These are phyloP conservation scores for Gymnoscopelus microlampas DNA, from an alignment of 2,797 vertebrate genomes.

Conservation along the genomic window DNA sequence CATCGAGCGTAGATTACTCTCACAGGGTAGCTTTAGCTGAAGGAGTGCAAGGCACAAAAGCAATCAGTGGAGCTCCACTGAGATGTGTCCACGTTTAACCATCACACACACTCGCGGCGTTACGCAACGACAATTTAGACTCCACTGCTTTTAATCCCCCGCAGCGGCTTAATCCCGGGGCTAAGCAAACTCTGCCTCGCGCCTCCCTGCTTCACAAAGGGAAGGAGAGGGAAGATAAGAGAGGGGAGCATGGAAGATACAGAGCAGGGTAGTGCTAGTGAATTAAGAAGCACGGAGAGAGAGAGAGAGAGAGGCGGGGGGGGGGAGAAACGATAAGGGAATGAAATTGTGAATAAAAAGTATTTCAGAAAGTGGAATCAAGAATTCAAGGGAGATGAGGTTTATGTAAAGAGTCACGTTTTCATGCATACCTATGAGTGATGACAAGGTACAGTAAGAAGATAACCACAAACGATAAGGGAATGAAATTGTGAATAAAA, in stretches of 20 bases:
- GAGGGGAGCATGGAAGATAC: conserved; percentile 37
- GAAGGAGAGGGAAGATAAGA: conserved; percentile 35
- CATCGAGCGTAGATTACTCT: conserved; percentile 48
- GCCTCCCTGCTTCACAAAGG: conserved; percentile 52
- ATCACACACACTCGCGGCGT: conserved; percentile 30
- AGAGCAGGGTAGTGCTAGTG: not conserved
- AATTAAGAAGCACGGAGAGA: conserved; percentile 10
- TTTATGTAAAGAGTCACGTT: not conserved
- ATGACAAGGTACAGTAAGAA: conserved; percentile 18
- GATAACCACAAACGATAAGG: conserved; percentile 18
- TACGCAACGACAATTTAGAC: conserved; percentile 77
- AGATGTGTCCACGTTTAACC: conserved; percentile 75
- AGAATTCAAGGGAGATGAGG: not conserved
- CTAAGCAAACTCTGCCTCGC: conserved; percentile 71
- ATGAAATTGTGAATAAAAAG: conserved; percentile 7
- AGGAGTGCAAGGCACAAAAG: conserved; percentile 65
- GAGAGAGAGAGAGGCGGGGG: conserved; percentile 2
- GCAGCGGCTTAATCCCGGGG: conserved; percentile 73
- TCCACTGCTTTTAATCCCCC: conserved; percentile 81
- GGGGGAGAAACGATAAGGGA: not conserved
- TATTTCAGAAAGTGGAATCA: not conserved
- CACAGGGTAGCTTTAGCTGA: conserved; percentile 51
- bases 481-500: conserved; percentile 6
- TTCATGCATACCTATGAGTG: conserved; percentile 8
- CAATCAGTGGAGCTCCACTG: conserved; percentile 66